Evolutionary conservation across 2,888 invertebrate genomes (phyloP).

Genomic region (Zelleria hepariella): DNA sequence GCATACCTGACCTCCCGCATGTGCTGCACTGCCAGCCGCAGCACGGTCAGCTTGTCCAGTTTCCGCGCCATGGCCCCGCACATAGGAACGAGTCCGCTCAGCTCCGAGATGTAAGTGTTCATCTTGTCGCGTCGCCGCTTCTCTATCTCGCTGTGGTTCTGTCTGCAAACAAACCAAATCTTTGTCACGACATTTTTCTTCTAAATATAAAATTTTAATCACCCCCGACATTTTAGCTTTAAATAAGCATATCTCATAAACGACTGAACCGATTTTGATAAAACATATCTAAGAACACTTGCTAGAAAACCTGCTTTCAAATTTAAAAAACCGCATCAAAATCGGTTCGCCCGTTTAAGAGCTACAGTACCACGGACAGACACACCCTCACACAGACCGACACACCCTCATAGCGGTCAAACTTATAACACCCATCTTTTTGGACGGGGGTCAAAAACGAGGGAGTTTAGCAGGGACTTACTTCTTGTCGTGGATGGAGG

Average conservation of each 20-base stretch:
- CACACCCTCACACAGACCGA: too few relatives aligned
- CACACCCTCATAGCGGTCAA: too few relatives aligned
- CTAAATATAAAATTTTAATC: too few relatives aligned
- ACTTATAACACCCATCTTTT: too few relatives aligned
- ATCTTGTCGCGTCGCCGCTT: constrained; percentile 95
- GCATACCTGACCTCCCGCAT: constrained; percentile 75
- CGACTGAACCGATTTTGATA: too few relatives aligned
- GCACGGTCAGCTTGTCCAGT: constrained; percentile 90
- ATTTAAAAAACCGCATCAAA: background rate
- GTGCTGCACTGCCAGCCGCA: constrained; percentile 95
- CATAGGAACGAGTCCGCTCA: constrained; percentile 93
- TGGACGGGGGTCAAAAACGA: too few relatives aligned
- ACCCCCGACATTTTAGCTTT: too few relatives aligned
- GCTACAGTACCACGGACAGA: too few relatives aligned
- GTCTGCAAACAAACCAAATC: constrained; percentile 77
- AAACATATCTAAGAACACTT: too few relatives aligned
- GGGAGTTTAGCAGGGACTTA: constrained; percentile 22
- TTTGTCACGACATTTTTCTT: too few relatives aligned
- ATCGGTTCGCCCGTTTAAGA: background rate
- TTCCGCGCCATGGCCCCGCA: constrained; percentile 94
- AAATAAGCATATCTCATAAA: too few relatives aligned
- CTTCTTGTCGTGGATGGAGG: constrained; percentile 51
- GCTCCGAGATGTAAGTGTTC: constrained; percentile 94
- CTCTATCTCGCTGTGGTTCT: constrained; percentile 97
- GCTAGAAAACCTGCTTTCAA: too few relatives aligned